phyloP scores from a whole-genome alignment of 2,888 invertebrate species.

The Agrochola circellaris region DNA sequence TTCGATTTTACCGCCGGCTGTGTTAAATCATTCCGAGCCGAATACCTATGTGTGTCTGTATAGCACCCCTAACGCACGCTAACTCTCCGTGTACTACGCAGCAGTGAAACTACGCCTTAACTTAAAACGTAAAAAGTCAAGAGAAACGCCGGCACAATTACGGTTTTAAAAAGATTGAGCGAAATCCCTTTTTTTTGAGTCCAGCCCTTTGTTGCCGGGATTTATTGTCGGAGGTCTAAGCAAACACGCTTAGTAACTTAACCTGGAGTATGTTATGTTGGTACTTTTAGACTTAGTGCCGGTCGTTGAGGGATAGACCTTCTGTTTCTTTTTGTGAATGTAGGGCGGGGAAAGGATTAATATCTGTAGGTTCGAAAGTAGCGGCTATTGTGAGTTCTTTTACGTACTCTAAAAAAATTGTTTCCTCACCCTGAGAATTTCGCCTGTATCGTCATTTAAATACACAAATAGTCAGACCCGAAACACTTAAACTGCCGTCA shows the following conservation, averaged over 20 bases:
- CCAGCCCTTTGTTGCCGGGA: constrained; percentile 32
- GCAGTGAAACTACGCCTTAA: constrained; percentile 16
- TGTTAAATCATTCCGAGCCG: not conserved
- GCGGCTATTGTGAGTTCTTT: not conserved
- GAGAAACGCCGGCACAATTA: constrained; percentile 52
- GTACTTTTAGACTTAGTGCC: constrained; percentile 35
- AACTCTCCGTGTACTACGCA: not conserved
- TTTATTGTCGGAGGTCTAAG: constrained; percentile 44
- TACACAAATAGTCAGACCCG: not conserved
- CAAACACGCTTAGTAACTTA: constrained; percentile 58
- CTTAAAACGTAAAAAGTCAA: constrained; percentile 39
- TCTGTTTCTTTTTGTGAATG: constrained; percentile 30
- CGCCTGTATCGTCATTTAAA: not conserved
- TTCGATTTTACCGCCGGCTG: not conserved
- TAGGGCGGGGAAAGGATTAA: constrained; percentile 11
- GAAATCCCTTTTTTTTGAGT: constrained; percentile 49
- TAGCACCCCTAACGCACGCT: not conserved
- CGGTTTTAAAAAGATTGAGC: constrained; percentile 55
- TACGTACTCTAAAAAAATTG: not conserved
- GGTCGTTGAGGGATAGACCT: constrained; percentile 4
- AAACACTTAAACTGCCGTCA: not conserved
- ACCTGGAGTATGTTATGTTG: constrained; percentile 42
- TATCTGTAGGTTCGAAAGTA: not conserved
- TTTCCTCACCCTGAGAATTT: not conserved
- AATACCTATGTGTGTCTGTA: not conserved